phyloP scores from a whole-genome alignment of 2,888 invertebrate genomes.

The Dilophus febrilis region DNA sequence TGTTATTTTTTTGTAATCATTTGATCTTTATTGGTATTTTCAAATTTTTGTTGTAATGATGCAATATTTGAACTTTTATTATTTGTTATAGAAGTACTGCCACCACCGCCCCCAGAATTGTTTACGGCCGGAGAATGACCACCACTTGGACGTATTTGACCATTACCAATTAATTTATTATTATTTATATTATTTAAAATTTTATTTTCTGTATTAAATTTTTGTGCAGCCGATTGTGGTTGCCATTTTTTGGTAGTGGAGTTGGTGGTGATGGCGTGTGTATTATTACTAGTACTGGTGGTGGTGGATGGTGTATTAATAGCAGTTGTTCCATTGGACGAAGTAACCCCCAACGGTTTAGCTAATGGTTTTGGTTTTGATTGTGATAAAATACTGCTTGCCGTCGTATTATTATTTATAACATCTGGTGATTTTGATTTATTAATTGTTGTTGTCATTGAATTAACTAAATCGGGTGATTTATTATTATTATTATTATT shows the following conservation, averaged over 20 bases:
- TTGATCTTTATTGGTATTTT: slow-evolving; percentile 23
- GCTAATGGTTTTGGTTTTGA: slow-evolving; percentile 15
- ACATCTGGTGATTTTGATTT: slow-evolving; percentile 4
- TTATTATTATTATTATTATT: not conserved
- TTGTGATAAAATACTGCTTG: not conserved
- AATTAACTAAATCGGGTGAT: slow-evolving; percentile 4
- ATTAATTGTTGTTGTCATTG: slow-evolving; percentile 1
- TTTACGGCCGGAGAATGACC: too few relatives aligned
- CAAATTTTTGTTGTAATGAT: slow-evolving; percentile 62
- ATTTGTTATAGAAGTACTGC: slow-evolving; percentile 33
- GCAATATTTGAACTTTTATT: slow-evolving; percentile 52
- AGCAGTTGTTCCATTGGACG: slow-evolving; percentile 11
- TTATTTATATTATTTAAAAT: slow-evolving; percentile 9
- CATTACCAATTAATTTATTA: too few relatives aligned
- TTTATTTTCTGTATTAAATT: slow-evolving; percentile 11
- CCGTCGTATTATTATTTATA: not conserved
- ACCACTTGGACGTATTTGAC: too few relatives aligned
- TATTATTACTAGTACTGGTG: slow-evolving; percentile 1
- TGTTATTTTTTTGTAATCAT: too few relatives aligned
- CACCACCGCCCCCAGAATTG: too few relatives aligned
- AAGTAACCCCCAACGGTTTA: slow-evolving; percentile 17
- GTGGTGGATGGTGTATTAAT: not conserved
- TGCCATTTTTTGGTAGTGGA: slow-evolving; percentile 1
- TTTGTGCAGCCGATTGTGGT: not conserved
- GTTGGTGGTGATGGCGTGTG: not conserved